Conservation (phyloP, 2,888 invertebrate genomes). For the Aporophyla nigra region DNA sequence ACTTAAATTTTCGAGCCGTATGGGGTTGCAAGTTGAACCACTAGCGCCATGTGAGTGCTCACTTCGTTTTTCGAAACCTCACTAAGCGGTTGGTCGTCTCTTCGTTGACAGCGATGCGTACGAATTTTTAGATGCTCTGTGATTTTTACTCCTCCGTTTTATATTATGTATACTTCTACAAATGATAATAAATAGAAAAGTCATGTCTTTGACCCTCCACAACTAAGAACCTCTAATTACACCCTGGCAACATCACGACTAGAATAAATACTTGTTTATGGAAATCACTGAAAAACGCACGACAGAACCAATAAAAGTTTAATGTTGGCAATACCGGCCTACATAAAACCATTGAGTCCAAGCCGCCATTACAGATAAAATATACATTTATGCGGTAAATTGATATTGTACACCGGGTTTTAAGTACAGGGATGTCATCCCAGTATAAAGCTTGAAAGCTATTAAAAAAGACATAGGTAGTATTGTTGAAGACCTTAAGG, state of each 20-base stretch:
- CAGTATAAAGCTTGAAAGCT: background rate
- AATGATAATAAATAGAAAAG: background rate
- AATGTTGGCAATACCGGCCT: slow-evolving; percentile 46
- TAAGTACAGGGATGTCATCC: slow-evolving; percentile 19
- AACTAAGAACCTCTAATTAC: slow-evolving; percentile 12
- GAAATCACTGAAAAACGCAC: slow-evolving; percentile 35
- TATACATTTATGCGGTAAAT: slow-evolving; percentile 49
- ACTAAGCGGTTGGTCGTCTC: too few relatives aligned
- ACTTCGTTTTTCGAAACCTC: too few relatives aligned
- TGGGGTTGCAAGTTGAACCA: too few relatives aligned
- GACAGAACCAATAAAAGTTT: slow-evolving; percentile 41
- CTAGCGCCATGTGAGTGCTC: too few relatives aligned
- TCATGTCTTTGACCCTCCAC: background rate
- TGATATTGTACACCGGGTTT: slow-evolving; percentile 39
- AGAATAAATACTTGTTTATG: slow-evolving; percentile 44
- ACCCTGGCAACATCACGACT: slow-evolving; percentile 26
- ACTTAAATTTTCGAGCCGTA: too few relatives aligned
- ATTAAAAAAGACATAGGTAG: too few relatives aligned
- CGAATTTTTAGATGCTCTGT: too few relatives aligned
- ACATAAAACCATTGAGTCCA: slow-evolving; percentile 36
- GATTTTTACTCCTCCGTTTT: too few relatives aligned
- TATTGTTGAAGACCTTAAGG: background rate
- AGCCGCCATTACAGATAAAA: slow-evolving; percentile 45
- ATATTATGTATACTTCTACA: too few relatives aligned
- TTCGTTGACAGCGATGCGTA: too few relatives aligned